Conservation (phyloP, 2,888 invertebrate species). For the Pegoplata infirma region DNA sequence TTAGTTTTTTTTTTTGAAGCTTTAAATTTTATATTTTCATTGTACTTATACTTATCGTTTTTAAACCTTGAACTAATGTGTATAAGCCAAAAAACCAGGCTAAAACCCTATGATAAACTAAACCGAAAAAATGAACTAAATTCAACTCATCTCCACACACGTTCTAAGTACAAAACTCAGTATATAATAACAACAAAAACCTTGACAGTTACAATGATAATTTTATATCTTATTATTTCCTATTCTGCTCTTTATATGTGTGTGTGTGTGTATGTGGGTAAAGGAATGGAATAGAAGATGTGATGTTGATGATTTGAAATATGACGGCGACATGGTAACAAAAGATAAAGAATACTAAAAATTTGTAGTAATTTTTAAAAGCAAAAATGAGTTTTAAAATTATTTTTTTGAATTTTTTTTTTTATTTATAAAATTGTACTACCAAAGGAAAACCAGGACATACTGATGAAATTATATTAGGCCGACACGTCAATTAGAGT, state of each 20-base stretch:
- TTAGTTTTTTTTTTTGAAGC: slow-evolving; percentile 16
- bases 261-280: background rate
- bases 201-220: slow-evolving; percentile 54
- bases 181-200: slow-evolving; percentile 10
- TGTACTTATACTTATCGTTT: slow-evolving; percentile 36
- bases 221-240: slow-evolving; percentile 43
- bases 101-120: slow-evolving; percentile 42
- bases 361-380: background rate
- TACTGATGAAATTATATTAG: too few relatives aligned
- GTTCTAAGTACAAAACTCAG: background rate
- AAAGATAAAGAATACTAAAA: background rate
- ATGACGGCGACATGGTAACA: slow-evolving; percentile 25
- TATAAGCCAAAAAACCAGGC: slow-evolving; percentile 41
- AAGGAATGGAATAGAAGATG: background rate
- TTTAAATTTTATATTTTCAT: slow-evolving; percentile 30
- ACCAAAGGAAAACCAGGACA: too few relatives aligned
- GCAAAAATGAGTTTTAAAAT: too few relatives aligned
- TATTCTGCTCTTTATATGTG: slow-evolving; percentile 9
- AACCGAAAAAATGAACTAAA: slow-evolving; percentile 31
- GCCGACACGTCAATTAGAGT: too few relatives aligned
- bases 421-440: too few relatives aligned
- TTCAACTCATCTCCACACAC: slow-evolving; percentile 1
- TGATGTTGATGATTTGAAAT: slow-evolving; percentile 10
- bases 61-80: slow-evolving; percentile 43
- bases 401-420: too few relatives aligned